Percentiles rank a stretch among this genome's conserved stretches.
phyloP scores from a whole-genome alignment of 2,888 invertebrate species.

The Pardosa pseudoannulata region DNA sequence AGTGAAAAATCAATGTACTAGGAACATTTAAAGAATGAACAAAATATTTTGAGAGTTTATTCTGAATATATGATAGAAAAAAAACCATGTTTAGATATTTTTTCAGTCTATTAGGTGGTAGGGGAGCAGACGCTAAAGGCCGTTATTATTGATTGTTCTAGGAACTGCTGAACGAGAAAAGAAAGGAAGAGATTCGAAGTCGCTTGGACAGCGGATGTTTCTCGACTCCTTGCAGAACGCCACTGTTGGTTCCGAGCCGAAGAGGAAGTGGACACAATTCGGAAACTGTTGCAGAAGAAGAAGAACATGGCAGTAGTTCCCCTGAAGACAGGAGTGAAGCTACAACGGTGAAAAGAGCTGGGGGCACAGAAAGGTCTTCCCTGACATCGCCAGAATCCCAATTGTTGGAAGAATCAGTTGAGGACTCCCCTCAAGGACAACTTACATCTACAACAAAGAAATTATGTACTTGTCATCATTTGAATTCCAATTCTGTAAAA shows the following conservation, averaged over 20 bases:
- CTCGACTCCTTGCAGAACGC: slow-evolving; percentile 55
- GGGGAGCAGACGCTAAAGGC: too few species aligned
- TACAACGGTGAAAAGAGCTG: slow-evolving; percentile 49
- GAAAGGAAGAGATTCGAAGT: slow-evolving; percentile 45
- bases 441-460: not conserved
- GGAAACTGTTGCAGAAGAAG: slow-evolving; percentile 16
- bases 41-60: too few species aligned
- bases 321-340: slow-evolving; percentile 60
- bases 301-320: slow-evolving; percentile 53
- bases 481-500: slow-evolving; percentile 48
- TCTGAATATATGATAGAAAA: too few species aligned
- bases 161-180: slow-evolving; percentile 54
- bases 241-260: slow-evolving; percentile 38
- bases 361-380: slow-evolving; percentile 32
- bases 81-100: too few species aligned
- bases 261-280: slow-evolving; percentile 29
- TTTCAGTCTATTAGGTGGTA: too few species aligned
- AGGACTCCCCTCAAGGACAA: slow-evolving; percentile 52
- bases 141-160: too few species aligned
- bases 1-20: too few species aligned
- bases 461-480: slow-evolving; percentile 56
- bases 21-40: too few species aligned
- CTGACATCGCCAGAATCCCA: slow-evolving; percentile 52
- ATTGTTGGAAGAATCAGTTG: slow-evolving; percentile 34
- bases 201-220: slow-evolving; percentile 68